A percentile compares a stretch with the other conserved stretches of the same genome.
phyloP scores from a whole-genome alignment of 35 echinoderm and acorn worm genomes.

The Ophioderma brevispina region DNA sequence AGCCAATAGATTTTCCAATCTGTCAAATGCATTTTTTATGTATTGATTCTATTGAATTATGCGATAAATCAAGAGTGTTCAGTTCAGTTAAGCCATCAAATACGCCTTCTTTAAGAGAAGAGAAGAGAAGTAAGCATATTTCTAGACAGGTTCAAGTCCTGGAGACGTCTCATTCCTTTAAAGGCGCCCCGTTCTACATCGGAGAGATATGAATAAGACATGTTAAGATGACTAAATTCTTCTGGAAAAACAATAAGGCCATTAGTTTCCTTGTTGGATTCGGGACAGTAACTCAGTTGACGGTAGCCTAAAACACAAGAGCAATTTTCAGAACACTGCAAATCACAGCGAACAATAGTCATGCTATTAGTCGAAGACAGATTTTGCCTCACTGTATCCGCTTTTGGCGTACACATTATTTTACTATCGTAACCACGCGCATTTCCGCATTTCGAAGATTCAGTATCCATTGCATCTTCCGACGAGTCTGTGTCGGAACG shows the following conservation, averaged over 20 bases:
- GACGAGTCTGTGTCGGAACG: neutral
- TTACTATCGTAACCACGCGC: neutral
- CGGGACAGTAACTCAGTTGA: neutral
- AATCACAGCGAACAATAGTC: neutral
- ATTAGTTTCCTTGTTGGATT: neutral
- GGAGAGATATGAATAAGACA: neutral
- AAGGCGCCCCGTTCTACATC: neutral
- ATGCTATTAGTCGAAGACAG: neutral
- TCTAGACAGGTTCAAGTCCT: neutral
- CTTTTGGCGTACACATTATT: neutral
- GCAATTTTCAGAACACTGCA: neutral
- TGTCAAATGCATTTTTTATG: neutral
- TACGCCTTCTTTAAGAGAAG: neutral
- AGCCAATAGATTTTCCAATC: neutral
- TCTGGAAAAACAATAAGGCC: neutral
- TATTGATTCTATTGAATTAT: neutral
- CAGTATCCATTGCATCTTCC: neutral
- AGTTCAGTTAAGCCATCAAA: neutral
- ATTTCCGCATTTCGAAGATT: neutral
- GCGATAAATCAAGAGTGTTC: neutral
- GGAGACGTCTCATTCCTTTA: constrained; percentile 1
- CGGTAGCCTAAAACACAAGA: neutral
- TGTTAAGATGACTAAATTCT: neutral
- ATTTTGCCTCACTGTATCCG: neutral
- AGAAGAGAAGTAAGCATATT: neutral